A percentile compares a stretch with the other conserved stretches of the same genome.
These are phyloP conservation scores for Habropoda laboriosa DNA, from an alignment of 1,140 invertebrate species.

Conservation along the genomic window DNA sequence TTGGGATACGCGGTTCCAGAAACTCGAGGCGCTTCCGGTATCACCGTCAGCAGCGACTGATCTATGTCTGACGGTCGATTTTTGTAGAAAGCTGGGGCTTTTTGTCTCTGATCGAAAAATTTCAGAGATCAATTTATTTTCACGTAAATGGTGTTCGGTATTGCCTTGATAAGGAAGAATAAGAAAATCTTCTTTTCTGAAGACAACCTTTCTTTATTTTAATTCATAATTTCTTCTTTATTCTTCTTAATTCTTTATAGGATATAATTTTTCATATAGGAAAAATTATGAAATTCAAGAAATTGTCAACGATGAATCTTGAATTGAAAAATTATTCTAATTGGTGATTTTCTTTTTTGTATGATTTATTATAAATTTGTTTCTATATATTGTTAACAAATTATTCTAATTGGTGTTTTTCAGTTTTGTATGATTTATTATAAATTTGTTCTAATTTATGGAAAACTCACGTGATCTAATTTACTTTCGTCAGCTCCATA, in stretches of 20 bases:
- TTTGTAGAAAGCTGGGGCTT: constrained; percentile 89
- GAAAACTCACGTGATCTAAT: constrained; percentile 86
- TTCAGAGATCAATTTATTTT: neutral
- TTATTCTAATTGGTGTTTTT: too few relatives aligned
- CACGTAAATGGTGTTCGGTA: too few relatives aligned
- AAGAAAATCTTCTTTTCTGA: too few relatives aligned
- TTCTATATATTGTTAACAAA: too few relatives aligned
- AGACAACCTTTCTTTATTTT: too few relatives aligned
- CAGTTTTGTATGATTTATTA: neutral
- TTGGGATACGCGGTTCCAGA: constrained; percentile 85
- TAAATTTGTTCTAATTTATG: neutral
- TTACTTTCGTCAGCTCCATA: constrained; percentile 90
- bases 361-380: neutral
- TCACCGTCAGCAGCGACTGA: constrained; percentile 84
- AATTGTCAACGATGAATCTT: too few relatives aligned
- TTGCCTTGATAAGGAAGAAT: too few relatives aligned
- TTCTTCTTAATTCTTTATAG: too few relatives aligned
- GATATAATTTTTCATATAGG: too few relatives aligned
- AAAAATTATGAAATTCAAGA: too few relatives aligned
- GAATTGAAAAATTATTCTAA: too few relatives aligned
- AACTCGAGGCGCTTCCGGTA: constrained; percentile 91
- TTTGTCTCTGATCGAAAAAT: constrained; percentile 86
- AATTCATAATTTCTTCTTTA: too few relatives aligned
- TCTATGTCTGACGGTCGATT: constrained; percentile 89
- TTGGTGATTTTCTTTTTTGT: neutral